Percentiles rank a stretch among this genome's conserved stretches.
phyloP scores from a whole-genome alignment of 2,888 invertebrate species.

The Phymatocera aterrima region DNA sequence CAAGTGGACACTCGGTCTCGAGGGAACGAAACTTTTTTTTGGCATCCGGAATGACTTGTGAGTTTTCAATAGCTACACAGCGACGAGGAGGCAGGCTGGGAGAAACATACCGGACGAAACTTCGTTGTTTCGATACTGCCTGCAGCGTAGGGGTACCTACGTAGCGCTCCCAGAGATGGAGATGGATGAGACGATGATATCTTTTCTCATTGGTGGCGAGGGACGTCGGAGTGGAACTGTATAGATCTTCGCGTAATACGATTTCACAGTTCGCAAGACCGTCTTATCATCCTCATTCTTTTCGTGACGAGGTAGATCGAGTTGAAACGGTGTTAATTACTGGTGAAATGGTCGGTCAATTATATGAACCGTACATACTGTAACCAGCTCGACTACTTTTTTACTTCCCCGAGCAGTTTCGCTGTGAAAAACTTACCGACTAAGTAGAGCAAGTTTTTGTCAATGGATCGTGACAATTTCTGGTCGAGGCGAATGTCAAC shows the following conservation, averaged over 20 bases:
- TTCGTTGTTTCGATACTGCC: neutral
- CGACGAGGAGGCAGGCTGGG: neutral
- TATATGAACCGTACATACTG: neutral
- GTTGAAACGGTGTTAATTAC: slow-evolving; percentile 31
- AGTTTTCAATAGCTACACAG: neutral
- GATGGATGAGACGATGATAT: slow-evolving; percentile 5
- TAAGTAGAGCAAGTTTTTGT: slow-evolving; percentile 14
- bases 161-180: neutral
- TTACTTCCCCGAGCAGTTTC: neutral
- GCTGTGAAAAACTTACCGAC: slow-evolving; percentile 19
- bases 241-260: neutral
- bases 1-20: neutral
- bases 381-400: slow-evolving; percentile 32
- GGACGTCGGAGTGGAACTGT: neutral
- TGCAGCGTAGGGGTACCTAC: neutral
- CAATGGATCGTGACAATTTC: too few relatives aligned
- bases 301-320: neutral
- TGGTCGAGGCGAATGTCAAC: too few relatives aligned
- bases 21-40: neutral
- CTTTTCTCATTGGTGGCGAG: neutral
- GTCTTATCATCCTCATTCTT: neutral
- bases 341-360: slow-evolving; percentile 32
- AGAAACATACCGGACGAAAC: neutral
- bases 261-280: slow-evolving; percentile 18
- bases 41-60: neutral